Evolutionary conservation across 64 coral and sea anemone species (phyloP).

Genomic region (Astreopora myriophthalma): DNA sequence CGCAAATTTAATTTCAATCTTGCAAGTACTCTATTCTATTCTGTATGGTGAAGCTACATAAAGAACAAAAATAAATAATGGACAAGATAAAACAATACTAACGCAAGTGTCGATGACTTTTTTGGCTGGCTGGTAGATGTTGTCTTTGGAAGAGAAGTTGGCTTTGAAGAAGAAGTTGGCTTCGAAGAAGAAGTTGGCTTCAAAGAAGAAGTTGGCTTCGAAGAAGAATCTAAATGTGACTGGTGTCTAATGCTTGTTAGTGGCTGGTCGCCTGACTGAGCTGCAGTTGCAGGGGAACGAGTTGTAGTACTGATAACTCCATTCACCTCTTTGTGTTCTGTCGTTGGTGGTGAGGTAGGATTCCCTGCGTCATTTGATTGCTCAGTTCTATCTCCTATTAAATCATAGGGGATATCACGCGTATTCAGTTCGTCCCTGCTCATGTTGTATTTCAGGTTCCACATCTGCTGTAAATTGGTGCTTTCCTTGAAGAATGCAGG

Average conservation of each 20-base stretch:
- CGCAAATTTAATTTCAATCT: no score
- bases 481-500: slow-evolving; percentile 78
- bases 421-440: slow-evolving; percentile 37
- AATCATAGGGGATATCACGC: not conserved
- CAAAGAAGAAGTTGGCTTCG: not conserved
- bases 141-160: not conserved
- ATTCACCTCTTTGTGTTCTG: not conserved
- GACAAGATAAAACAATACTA: not conserved
- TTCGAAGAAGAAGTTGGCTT: not conserved
- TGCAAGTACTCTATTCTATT: no score
- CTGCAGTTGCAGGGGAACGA: not conserved
- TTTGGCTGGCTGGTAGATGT: not conserved
- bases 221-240: no score
- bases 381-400: not conserved
- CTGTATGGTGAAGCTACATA: no score
- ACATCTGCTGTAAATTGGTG: slow-evolving; percentile 73
- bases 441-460: slow-evolving; percentile 84
- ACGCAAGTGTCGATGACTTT: not conserved
- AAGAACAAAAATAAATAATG: not conserved
- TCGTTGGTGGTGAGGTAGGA: not conserved
- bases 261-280: not conserved
- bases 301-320: not conserved
- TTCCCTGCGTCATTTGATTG: not conserved
- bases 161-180: not conserved
- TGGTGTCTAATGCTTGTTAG: not conserved